phyloP scores from a whole-genome alignment of 2,113 vertebrate genomes.

The Castor canadensis region DNA sequence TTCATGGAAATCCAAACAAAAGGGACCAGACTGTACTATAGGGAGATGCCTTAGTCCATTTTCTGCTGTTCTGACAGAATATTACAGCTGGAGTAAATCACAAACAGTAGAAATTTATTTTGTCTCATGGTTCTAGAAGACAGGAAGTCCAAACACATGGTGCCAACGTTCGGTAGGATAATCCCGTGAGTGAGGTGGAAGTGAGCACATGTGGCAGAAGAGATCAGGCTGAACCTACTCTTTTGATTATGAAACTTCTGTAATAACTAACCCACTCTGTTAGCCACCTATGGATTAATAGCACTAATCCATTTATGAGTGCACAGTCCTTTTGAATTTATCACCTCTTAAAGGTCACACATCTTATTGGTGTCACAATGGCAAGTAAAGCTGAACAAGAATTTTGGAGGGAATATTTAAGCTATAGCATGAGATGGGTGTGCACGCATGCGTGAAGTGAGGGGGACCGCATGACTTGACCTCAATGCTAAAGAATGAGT shows the following conservation, averaged over 20 bases:
- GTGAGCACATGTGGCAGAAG: not conserved
- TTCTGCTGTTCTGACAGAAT: not conserved
- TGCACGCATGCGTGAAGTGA: fast-evolving
- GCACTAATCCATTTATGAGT: not conserved
- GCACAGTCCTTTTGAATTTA: not conserved
- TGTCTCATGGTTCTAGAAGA: not conserved
- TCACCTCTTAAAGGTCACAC: not conserved
- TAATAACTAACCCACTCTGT: not conserved
- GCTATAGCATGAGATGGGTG: not conserved
- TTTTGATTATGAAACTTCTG: not conserved
- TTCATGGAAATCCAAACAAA: not conserved
- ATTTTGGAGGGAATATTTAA: not conserved
- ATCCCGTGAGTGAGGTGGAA: not conserved
- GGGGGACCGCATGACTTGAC: not conserved
- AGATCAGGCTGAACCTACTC: not conserved
- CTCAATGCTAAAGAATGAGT: not conserved
- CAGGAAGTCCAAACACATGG: not conserved
- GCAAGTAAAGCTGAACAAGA: not conserved
- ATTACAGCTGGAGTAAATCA: not conserved
- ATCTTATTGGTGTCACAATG: not conserved
- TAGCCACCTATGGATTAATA: not conserved
- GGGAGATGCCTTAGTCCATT: not conserved
- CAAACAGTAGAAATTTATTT: not conserved
- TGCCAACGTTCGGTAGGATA: not conserved
- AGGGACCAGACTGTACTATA: not conserved